Conservation (phyloP, 1,140 invertebrate genomes). For the Gyrodactylus salaris region DNA sequence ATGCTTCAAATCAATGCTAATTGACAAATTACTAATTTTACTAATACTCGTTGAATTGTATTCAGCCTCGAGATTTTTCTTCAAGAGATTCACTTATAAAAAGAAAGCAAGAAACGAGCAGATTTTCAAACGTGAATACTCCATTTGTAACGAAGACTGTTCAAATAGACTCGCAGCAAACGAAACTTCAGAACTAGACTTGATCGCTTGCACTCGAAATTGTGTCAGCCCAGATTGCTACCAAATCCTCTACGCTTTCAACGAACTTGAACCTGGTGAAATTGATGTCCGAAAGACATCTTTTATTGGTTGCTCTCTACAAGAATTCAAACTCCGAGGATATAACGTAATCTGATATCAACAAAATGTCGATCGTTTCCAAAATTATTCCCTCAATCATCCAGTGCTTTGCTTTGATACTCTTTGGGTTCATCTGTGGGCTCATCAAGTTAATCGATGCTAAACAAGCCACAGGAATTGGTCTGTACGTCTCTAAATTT, state of each 20-base stretch:
- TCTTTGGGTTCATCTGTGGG: constrained; percentile 58
- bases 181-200: background rate
- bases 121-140: background rate
- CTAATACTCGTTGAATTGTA: background rate
- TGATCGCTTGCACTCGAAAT: background rate
- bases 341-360: background rate
- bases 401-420: constrained; percentile 57
- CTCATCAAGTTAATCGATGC: constrained; percentile 39
- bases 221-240: constrained; percentile 1
- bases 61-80: background rate
- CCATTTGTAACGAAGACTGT: background rate
- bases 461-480: constrained; percentile 51
- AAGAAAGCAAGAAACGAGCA: background rate
- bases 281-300: background rate
- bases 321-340: background rate
- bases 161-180: background rate
- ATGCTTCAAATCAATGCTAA: background rate
- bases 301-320: constrained; percentile 4
- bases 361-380: background rate
- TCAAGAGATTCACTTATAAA: background rate
- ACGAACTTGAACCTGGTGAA: constrained; percentile 4
- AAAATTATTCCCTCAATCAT: constrained; percentile 33
- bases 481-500: constrained; percentile 64
- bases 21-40: background rate
- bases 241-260: background rate